Evolutionary conservation across 1,140 invertebrate genomes (phyloP).

Genomic region (Orussus abietinus): DNA sequence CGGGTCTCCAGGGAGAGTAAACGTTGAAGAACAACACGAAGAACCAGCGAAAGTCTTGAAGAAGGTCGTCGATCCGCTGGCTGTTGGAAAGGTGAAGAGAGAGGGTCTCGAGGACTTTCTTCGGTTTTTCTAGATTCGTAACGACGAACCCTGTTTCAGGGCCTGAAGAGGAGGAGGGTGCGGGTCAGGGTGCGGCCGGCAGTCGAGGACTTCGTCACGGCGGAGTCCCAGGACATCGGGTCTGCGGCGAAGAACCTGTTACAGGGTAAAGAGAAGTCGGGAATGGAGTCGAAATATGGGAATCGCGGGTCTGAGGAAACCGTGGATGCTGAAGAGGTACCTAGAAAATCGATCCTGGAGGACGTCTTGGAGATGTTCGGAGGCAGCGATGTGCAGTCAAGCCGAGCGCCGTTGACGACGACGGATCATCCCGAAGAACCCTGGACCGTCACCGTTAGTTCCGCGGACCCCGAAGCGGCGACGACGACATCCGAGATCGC

Average conservation of each 20-base stretch:
- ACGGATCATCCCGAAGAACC: slow-evolving; percentile 12
- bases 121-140: slow-evolving; percentile 5
- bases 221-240: slow-evolving; percentile 43
- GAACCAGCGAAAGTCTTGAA: slow-evolving; percentile 13
- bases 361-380: slow-evolving; percentile 28
- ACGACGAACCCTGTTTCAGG: slow-evolving; percentile 5
- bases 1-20: too few relatives aligned
- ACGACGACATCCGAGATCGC: slow-evolving; percentile 9
- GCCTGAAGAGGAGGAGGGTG: slow-evolving; percentile 34
- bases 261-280: too few relatives aligned
- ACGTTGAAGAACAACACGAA: slow-evolving; percentile 1
- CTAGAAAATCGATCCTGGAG: slow-evolving; percentile 13
- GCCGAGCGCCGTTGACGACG: slow-evolving; percentile 7
- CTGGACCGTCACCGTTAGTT: slow-evolving; percentile 17
- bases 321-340: too few relatives aligned
- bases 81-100: slow-evolving; percentile 24
- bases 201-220: slow-evolving; percentile 40
- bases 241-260: slow-evolving; percentile 39
- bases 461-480: slow-evolving; percentile 5
- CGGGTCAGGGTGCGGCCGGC: slow-evolving; percentile 39
- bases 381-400: slow-evolving; percentile 16
- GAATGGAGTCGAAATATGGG: too few relatives aligned
- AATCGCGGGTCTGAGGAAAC: slow-evolving; percentile 17
- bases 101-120: slow-evolving; percentile 9
- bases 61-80: slow-evolving; percentile 1